phyloP scores from a whole-genome alignment of 37 sponge, comb jelly and placozoan genomes.

The Dysidea cf. avara region DNA sequence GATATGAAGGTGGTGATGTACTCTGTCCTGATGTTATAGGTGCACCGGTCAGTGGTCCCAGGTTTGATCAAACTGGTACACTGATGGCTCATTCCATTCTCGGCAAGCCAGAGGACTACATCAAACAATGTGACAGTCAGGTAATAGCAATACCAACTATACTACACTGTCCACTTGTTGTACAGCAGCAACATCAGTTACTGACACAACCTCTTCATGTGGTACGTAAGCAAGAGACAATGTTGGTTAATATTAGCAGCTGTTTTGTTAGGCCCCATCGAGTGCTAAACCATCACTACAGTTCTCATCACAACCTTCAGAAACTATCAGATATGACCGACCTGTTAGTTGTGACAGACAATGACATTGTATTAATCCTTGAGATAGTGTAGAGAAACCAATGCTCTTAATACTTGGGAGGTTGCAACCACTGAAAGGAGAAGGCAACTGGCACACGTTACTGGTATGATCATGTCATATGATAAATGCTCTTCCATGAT shows the following conservation, averaged over 20 bases:
- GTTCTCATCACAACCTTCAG: too few species aligned
- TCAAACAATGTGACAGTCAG: conserved; percentile 15
- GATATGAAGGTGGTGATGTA: too few species aligned
- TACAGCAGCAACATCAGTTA: background rate
- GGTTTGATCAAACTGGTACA: conserved; percentile 50
- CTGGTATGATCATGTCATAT: conserved; percentile 13
- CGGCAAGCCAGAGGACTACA: conserved; percentile 57
- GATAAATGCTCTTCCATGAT: background rate
- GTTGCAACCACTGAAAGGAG: conserved; percentile 55
- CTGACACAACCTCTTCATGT: too few species aligned
- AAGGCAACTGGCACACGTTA: conserved; percentile 55
- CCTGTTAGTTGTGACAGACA: too few species aligned
- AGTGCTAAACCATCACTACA: too few species aligned
- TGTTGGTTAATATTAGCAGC: too few species aligned
- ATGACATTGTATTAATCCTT: too few species aligned
- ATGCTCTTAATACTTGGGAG: conserved; percentile 80
- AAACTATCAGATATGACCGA: too few species aligned
- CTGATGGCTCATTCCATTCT: conserved; percentile 73
- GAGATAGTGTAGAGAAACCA: conserved; percentile 51
- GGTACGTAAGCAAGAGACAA: too few species aligned
- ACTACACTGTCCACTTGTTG: background rate
- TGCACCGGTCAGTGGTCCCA: conserved; percentile 37
- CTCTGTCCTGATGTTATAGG: conserved; percentile 14
- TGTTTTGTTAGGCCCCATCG: too few species aligned
- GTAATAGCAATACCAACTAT: conserved; percentile 9